phyloP scores from a whole-genome alignment of 2,113 vertebrate species.

The Pterocles burchelli region DNA sequence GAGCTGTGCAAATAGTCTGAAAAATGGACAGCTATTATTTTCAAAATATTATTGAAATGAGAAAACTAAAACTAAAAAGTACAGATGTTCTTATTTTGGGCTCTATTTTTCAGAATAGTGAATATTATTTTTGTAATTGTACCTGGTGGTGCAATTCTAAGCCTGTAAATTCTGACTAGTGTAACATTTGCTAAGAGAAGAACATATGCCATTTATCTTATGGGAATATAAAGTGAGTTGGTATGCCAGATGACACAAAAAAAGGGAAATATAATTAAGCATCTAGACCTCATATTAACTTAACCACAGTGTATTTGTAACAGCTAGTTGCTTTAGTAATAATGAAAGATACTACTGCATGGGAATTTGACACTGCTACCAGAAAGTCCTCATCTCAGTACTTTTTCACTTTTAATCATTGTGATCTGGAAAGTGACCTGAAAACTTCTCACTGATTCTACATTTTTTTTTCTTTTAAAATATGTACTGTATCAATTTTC shows the following conservation, averaged over 20 bases:
- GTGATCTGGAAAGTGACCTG: neutral
- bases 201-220: neutral
- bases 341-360: neutral
- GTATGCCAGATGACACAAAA: neutral
- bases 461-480: neutral
- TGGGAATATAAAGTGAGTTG: neutral
- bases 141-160: neutral
- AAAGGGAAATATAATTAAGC: neutral
- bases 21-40: conserved; percentile 22
- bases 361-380: neutral
- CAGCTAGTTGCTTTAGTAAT: neutral
- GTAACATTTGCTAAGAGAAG: neutral
- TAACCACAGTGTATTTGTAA: neutral
- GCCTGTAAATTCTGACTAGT: neutral
- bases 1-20: conserved; percentile 6
- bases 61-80: neutral
- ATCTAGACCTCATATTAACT: neutral
- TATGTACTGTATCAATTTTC: accelerated
- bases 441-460: neutral
- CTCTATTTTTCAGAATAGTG: neutral
- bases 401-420: neutral
- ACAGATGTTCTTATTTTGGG: neutral
- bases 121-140: neutral
- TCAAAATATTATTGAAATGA: neutral
- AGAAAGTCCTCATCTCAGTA: neutral